Percentiles rank a stretch among this genome's conserved stretches.
These are phyloP conservation scores for Trichonephila clavata DNA, from an alignment of 1,140 invertebrate species.

Conservation along the genomic window DNA sequence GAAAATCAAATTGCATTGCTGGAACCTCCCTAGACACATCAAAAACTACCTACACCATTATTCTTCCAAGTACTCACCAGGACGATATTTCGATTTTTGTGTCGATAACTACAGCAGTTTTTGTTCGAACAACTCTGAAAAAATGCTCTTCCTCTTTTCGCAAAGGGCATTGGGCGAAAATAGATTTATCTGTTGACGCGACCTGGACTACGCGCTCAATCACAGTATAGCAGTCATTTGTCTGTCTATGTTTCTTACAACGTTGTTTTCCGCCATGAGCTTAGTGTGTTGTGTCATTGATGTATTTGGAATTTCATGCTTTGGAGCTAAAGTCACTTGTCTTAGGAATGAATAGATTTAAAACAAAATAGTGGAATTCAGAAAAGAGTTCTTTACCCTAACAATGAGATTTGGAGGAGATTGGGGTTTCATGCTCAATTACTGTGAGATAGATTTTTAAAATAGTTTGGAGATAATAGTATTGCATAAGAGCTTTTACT, in stretches of 20 bases:
- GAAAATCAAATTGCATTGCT: neutral
- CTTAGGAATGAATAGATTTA: neutral
- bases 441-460: too few species aligned
- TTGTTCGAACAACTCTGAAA: neutral
- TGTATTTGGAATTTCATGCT: neutral
- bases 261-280: neutral
- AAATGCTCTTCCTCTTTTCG: neutral
- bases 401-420: too few species aligned
- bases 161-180: neutral
- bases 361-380: too few species aligned
- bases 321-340: neutral
- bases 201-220: neutral
- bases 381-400: too few species aligned
- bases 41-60: neutral
- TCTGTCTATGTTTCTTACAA: neutral
- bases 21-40: neutral
- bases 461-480: too few species aligned
- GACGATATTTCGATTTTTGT: slow-evolving; percentile 24
- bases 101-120: neutral
- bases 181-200: slow-evolving; percentile 20
- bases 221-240: neutral
- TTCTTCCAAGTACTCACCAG: neutral
- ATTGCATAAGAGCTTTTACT: too few species aligned
- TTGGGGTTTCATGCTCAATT: too few species aligned
- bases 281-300: neutral